Evolutionary conservation across 2,113 vertebrate species (phyloP).

Genomic region (Tursiops truncatus): DNA sequence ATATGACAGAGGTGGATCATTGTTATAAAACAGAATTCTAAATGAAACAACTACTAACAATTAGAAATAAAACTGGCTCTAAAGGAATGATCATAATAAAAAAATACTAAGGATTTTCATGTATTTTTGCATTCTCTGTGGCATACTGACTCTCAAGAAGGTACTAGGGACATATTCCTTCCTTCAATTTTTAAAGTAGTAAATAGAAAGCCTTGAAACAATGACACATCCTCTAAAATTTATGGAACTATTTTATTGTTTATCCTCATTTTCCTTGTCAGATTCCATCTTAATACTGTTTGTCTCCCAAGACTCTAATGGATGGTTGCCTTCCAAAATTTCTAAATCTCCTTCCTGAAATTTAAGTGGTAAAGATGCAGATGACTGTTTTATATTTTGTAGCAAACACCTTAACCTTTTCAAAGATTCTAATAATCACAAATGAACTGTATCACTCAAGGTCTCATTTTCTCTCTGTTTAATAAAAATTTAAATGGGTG

Average conservation of each 20-base stretch:
- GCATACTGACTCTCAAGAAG: constrained; percentile 58
- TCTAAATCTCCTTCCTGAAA: constrained; percentile 1
- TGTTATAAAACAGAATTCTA: constrained; percentile 14
- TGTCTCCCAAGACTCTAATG: not conserved
- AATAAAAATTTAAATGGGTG: constrained; percentile 54
- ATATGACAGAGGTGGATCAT: not conserved
- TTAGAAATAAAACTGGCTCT: constrained; percentile 14
- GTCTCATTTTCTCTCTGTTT: constrained; percentile 44
- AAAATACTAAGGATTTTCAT: not conserved
- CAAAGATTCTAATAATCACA: constrained; percentile 41
- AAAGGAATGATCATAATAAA: not conserved
- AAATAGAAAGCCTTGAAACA: constrained; percentile 75
- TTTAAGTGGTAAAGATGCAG: constrained; percentile 27
- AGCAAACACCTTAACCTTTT: constrained; percentile 57
- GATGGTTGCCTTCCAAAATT: not conserved
- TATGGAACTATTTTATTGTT: constrained; percentile 30
- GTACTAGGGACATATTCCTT: constrained; percentile 70
- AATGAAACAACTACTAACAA: not conserved
- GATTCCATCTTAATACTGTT: not conserved
- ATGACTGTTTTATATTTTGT: constrained; percentile 48
- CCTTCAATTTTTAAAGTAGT: constrained; percentile 73
- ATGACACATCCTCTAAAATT: constrained; percentile 49
- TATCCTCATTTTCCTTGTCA: constrained; percentile 21
- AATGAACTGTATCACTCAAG: constrained; percentile 17
- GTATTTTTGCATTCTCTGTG: constrained; percentile 66